A percentile compares a stretch with the other conserved stretches of the same genome.
Conservation (phyloP, 2,113 vertebrate species). For the Galeopterus variegatus region DNA sequence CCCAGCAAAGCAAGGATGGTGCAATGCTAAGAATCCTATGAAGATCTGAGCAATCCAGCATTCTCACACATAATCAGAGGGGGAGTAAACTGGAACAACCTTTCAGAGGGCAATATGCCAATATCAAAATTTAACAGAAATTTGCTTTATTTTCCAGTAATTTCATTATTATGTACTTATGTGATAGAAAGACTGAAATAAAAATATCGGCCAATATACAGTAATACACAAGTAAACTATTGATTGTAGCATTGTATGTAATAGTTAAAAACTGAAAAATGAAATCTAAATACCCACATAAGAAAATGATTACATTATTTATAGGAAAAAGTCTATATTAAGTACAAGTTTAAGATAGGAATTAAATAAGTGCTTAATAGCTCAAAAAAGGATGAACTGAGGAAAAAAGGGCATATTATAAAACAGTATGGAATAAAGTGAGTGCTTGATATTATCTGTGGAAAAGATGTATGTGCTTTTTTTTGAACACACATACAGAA, state of each 20-base stretch:
- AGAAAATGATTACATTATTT: background rate
- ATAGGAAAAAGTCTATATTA: background rate
- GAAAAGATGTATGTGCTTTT: background rate
- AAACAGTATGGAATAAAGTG: background rate
- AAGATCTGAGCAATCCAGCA: background rate
- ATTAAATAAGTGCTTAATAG: background rate
- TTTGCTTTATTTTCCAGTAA: background rate
- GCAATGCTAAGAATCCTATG: accelerated
- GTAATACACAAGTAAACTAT: background rate
- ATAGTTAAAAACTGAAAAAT: background rate
- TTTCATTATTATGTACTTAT: background rate
- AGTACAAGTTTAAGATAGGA: background rate
- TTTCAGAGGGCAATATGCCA: background rate
- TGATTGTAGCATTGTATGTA: background rate
- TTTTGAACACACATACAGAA: background rate
- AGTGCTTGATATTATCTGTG: background rate
- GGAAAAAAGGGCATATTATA: background rate
- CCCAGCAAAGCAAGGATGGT: background rate
- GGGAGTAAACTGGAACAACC: background rate
- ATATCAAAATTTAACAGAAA: background rate
- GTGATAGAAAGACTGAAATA: background rate
- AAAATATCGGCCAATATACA: background rate
- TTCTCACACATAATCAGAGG: background rate
- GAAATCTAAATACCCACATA: background rate
- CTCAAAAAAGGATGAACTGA: background rate